These are phyloP conservation scores for Papilio aristodemus DNA, from an alignment of 1,140 invertebrate species.

Conservation along the genomic window DNA sequence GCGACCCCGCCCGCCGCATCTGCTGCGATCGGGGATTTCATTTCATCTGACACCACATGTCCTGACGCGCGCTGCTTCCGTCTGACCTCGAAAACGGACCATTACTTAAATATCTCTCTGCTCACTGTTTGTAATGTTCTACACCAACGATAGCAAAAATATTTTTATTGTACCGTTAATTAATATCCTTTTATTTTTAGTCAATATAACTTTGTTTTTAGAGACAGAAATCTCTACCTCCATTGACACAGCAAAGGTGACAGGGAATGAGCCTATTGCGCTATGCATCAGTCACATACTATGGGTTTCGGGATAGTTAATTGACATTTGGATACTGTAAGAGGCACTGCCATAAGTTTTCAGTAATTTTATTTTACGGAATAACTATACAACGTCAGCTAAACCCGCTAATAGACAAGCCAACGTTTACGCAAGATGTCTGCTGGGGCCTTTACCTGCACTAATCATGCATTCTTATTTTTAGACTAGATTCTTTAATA, in stretches of 20 bases:
- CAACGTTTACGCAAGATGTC: too few relatives aligned
- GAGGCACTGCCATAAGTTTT: too few relatives aligned
- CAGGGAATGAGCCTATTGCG: neutral
- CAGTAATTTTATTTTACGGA: too few relatives aligned
- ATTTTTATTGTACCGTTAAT: neutral
- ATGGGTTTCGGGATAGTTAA: too few relatives aligned
- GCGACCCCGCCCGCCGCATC: constrained; percentile 63
- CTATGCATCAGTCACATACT: neutral
- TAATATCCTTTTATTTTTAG: too few relatives aligned
- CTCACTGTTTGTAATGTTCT: neutral
- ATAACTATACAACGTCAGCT: too few relatives aligned
- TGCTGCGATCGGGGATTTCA: constrained; percentile 68
- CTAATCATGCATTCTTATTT: too few relatives aligned
- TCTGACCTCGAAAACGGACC: constrained; percentile 37
- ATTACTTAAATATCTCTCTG: constrained; percentile 12
- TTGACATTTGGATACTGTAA: too few relatives aligned
- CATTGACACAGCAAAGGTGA: neutral
- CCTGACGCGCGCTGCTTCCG: constrained; percentile 44
- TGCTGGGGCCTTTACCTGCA: too few relatives aligned
- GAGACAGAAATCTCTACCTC: neutral
- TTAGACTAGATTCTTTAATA: too few relatives aligned
- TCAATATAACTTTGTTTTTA: too few relatives aligned
- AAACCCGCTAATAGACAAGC: too few relatives aligned
- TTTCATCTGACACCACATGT: constrained; percentile 57
- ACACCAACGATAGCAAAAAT: neutral